Evolutionary conservation across 1,140 invertebrate species (phyloP), one percentile per base, ranked within the genome.

Genomic region (Solenopsis fugax): DNA sequence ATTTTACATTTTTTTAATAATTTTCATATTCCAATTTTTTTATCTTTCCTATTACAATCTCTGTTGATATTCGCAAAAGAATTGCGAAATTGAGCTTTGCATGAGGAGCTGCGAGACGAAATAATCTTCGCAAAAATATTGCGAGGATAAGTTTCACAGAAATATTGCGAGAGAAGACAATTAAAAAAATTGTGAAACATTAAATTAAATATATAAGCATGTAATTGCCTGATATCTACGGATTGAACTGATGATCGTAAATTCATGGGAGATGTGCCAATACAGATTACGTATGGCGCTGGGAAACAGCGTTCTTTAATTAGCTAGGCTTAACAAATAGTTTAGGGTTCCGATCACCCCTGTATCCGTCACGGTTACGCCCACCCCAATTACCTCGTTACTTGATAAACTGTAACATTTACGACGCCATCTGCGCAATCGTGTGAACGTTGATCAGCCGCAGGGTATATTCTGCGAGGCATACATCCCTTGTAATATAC

Each of bases 311-410:
- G 18, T 80, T 89, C 41, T 69, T 88, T 87, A 89, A 92, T 91
- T 86, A 88, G 45, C 45, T 29, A 72, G 45, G 2, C 81, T 87
- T 85, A 87, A 87, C 88, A 85, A 92, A 90, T 87, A 91, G 87
- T 88, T 91, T 67, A 71, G 87, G 76, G 50, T 58, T 85, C 87
- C 50, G 56, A 77, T 71, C 60, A 45, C 85, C 81, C 82, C 48
- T 65, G 48, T 12, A 58, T 72, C 76, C 90, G 92, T 92, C 87
- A 92, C 90, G 91, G 92, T 87, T 87, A 91, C 91, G 91, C 91
- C 91, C 90, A 93, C 88, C 88, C 89, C 87, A 88, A 91, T 93
- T 92, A 90, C 85, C 87, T 86, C 34, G 69, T 92, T 89, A 69
- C 72, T 80, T 56, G 64, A 45, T 84, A 73, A 87, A 92, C 56